phyloP scores from a whole-genome alignment of 2,797 vertebrate species.

The Scleropages formosus region DNA sequence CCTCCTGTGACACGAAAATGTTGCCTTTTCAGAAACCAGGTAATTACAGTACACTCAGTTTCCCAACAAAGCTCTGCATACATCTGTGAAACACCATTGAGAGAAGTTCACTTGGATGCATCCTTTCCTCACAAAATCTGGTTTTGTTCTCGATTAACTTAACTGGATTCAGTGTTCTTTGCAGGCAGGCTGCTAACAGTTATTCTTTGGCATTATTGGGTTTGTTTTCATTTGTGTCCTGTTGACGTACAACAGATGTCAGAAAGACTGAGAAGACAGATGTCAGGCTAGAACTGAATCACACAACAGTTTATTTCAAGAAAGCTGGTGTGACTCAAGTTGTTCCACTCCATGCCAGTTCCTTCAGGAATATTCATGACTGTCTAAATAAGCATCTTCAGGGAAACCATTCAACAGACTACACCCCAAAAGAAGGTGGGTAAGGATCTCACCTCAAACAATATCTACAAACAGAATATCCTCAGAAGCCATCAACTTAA shows the following conservation, averaged over 20 bases:
- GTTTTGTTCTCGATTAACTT: not conserved
- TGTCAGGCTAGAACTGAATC: conserved; percentile 33
- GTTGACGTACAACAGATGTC: conserved; percentile 48
- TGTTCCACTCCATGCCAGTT: not conserved
- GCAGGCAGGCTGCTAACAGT: not conserved
- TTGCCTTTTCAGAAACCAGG: not conserved
- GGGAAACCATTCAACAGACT: not conserved
- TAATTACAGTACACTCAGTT: not conserved
- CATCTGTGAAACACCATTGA: not conserved
- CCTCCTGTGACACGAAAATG: not conserved
- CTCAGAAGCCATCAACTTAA: no score
- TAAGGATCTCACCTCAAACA: not conserved
- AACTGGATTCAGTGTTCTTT: not conserved
- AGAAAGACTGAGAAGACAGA: no score
- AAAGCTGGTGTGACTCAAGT: not conserved
- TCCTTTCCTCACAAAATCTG: not conserved
- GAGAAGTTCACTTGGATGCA: not conserved
- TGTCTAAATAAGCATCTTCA: not conserved
- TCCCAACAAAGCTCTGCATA: not conserved
- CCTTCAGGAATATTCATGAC: conserved; percentile 1
- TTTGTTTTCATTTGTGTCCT: conserved; percentile 15
- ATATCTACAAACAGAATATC: not conserved
- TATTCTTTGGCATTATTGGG: not conserved
- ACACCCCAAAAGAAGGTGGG: not conserved
- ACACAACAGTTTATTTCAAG: conserved; percentile 10